These are phyloP conservation scores for Pelagia noctiluca DNA, from an alignment of 30 jellyfish, hydroid and myxozoan genomes.

Conservation along the genomic window DNA sequence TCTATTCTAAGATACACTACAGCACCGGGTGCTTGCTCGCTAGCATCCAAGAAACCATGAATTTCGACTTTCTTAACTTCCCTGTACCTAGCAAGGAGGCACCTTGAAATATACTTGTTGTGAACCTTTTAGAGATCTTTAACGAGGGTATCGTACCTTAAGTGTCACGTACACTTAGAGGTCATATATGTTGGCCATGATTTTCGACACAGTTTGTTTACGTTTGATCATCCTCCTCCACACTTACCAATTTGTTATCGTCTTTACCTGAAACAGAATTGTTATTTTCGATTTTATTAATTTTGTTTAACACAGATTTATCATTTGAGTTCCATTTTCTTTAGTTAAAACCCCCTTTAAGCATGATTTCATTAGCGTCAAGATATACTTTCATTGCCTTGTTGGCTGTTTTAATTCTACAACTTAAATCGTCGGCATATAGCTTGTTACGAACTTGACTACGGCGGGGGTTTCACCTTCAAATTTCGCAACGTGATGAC, in stretches of 20 bases:
- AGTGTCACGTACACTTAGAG: too few species aligned
- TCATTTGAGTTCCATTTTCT: slow-evolving; percentile 43
- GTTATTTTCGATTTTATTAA: background rate
- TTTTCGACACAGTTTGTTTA: slow-evolving; percentile 50
- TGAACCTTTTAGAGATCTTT: slow-evolving; percentile 6
- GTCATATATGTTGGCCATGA: slow-evolving; percentile 65
- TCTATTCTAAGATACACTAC: slow-evolving; percentile 32
- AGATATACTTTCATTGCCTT: slow-evolving; percentile 22
- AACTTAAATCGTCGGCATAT: slow-evolving; percentile 36
- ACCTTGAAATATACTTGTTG: slow-evolving; percentile 27
- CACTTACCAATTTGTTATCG: background rate
- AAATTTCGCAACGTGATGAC: slow-evolving; percentile 5
- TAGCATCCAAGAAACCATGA: slow-evolving; percentile 65
- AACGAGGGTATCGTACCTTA: slow-evolving; percentile 1
- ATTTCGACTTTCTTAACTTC: slow-evolving; percentile 31
- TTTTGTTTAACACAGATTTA: background rate
- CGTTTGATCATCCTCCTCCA: slow-evolving; percentile 38
- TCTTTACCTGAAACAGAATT: background rate
- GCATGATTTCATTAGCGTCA: slow-evolving; percentile 27
- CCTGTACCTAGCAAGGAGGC: slow-evolving; percentile 19
- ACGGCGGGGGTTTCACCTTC: background rate
- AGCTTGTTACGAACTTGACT: background rate
- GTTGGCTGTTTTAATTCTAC: background rate
- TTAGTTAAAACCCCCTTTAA: slow-evolving; percentile 32
- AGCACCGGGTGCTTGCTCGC: slow-evolving; percentile 58